Conservation (phyloP, 2,797 vertebrate species). For the Gephyroberyx darwinii region DNA sequence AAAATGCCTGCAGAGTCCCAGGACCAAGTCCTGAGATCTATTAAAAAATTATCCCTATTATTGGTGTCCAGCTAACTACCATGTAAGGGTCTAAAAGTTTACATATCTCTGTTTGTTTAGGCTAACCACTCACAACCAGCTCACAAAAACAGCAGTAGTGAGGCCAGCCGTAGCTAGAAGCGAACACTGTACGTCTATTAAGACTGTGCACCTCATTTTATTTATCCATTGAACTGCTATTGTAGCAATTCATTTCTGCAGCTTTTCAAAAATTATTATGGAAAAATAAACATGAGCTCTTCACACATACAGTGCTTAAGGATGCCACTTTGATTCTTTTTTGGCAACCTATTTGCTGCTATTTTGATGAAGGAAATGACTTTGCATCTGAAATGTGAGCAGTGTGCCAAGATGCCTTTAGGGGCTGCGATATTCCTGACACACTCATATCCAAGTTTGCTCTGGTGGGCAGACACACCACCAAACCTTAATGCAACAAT, state of each 20-base stretch:
- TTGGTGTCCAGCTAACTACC: slow-evolving; percentile 15
- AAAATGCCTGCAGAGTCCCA: slow-evolving; percentile 37
- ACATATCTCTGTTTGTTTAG: slow-evolving; percentile 31
- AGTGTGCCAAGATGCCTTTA: slow-evolving; percentile 4
- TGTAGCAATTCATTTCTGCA: not conserved
- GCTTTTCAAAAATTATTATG: slow-evolving; percentile 10
- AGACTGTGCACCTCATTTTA: not conserved
- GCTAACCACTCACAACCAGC: slow-evolving; percentile 16
- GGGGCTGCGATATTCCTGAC: slow-evolving; percentile 1
- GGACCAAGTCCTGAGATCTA: slow-evolving; percentile 30
- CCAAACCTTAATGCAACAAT: not conserved
- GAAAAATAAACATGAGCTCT: slow-evolving; percentile 18
- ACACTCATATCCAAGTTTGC: not conserved
- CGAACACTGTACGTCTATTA: not conserved
- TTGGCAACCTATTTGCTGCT: slow-evolving; percentile 4
- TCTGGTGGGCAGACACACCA: not conserved
- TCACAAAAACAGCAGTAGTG: slow-evolving; percentile 11
- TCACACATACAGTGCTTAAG: not conserved
- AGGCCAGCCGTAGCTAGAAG: slow-evolving; percentile 20
- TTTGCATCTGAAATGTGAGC: slow-evolving; percentile 27
- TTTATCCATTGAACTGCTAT: not conserved
- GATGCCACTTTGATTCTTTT: not conserved
- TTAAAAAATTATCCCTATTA: slow-evolving; percentile 21
- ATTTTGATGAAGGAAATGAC: slow-evolving; percentile 36
- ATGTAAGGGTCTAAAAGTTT: slow-evolving; percentile 34